Evolutionary conservation across 64 coral and sea anemone species (phyloP).

Genomic region (Montipora sp.): DNA sequence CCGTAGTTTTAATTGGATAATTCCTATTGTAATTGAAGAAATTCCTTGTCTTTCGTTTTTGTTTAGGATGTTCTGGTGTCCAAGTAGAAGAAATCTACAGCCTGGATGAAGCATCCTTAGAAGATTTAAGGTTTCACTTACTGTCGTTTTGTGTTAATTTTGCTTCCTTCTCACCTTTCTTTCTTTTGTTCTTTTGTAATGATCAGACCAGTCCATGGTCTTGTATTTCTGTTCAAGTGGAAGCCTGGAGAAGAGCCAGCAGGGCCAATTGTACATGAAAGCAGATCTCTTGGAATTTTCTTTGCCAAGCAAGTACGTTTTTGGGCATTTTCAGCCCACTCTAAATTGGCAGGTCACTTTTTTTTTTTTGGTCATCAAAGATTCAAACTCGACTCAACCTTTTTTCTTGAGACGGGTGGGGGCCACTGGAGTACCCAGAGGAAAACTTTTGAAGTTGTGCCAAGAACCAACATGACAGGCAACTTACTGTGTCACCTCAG

Average conservation of each 20-base stretch:
- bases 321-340: too few relatives aligned
- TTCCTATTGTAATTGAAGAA: too few relatives aligned
- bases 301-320: slow-evolving; percentile 90
- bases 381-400: too few relatives aligned
- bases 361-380: too few relatives aligned
- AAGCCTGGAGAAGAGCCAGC: slow-evolving; percentile 92
- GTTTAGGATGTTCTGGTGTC: slow-evolving; percentile 83
- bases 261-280: slow-evolving; percentile 92
- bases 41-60: neutral
- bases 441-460: too few relatives aligned
- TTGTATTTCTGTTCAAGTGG: slow-evolving; percentile 99
- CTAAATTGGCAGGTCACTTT: too few relatives aligned
- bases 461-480: too few relatives aligned
- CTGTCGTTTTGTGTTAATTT: neutral
- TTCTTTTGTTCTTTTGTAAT: neutral
- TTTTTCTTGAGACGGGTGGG: too few relatives aligned
- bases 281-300: slow-evolving; percentile 88
- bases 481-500: too few relatives aligned
- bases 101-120: slow-evolving; percentile 91
- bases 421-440: too few relatives aligned
- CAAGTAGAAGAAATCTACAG: slow-evolving; percentile 99
- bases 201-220: slow-evolving; percentile 92
- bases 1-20: neutral
- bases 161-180: neutral
- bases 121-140: slow-evolving; percentile 72